Evolutionary conservation across 2,888 invertebrate genomes (phyloP), one percentile per base, ranked within the genome.

Genomic region (Panopea generosa): DNA sequence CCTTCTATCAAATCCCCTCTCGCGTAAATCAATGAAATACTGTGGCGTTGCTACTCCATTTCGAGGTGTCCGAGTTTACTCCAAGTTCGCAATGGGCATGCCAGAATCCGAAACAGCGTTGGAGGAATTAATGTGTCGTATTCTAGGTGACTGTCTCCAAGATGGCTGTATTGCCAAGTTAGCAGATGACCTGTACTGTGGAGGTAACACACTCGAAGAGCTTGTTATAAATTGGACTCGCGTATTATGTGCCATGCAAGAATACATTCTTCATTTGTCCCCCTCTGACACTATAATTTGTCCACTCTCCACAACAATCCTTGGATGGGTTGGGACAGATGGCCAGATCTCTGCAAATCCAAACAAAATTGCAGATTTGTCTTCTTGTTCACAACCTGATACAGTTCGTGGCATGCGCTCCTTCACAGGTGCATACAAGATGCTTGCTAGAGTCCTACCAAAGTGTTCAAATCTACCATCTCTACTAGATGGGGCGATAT

Each of bases 171-270:
- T 85, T 20, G 59, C 78, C 1, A 86, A 82, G 52, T 27, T 83
- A 11, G 80, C 85, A 14, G 84, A 84, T 68, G 82, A 85, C 43
- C 62, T 84, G 18, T 84, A 82, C 53, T 80, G 80, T 56, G 77
- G 82, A n/a, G 81, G 79, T 11, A 67, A 82, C 53, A 60, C 77
- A 11, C 77, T 66, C 14, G 53, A 77, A 14, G 72, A 82, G 49
- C 45, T 83, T 9, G 52, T 81, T 1, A 18, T 14, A 4, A 75
- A 73, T 27, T 81, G 63, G 65, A 45, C 62, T 85, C n/a, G n/a
- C n/a, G n/a, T n/a, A n/a, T n/a, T n/a, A 9, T 3, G 56, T 24
- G 29, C 78, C 22, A 24, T 84, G 9, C 49, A 57, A 18, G 57
- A 66, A 18, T 50, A 22, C 22, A 57, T 45, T 18, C 49, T 83